Evolutionary conservation across 2,888 invertebrate genomes (phyloP), one percentile per base, ranked within the genome.

Genomic region (Hypomecis atomaria): DNA sequence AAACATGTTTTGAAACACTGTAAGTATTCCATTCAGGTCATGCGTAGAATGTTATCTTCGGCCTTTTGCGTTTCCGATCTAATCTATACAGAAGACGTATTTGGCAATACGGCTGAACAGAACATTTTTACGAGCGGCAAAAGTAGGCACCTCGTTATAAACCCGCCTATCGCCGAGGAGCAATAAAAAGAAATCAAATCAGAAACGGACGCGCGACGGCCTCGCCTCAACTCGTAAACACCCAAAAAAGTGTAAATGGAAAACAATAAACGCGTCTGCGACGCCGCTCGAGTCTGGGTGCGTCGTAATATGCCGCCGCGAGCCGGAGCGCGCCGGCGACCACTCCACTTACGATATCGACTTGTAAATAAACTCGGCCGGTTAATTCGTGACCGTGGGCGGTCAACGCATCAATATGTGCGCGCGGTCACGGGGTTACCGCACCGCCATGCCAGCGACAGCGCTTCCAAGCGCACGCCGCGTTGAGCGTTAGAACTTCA

Each of bases 391-490:
- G 88, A 79, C 88, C 88, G 89, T 89, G 89, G 90, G 89, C 89
- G 91, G 90, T 86, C 88, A 87, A 76, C 83, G 84, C 86, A 88
- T 89, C 88, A 87, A 86, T 89, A 89, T 89, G 90, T 85, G 84
- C 83, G 88, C 82, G 84, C 88, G 89, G 88, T 89, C 90, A 88
- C 83, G 84, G 87, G 91, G 91, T 90, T 90, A 87, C 82, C 88
- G 89, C 83, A 83, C 86, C 79, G 76, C 69, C 23, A 52, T 36
- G 52, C 10, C 52, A 11, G 37, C 34, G 48, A 38, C 38, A 4
- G 50, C 47, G 47, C 78, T 75, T 81, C 80, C 76, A 81, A 84
- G 82, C 83, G 79, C 82, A 77, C 77, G 77, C 79, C 77, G 71
- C 64, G 53, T 58, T 13, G 54, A 40, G 53, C 75, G 78, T 77